Percentiles rank a stretch among this genome's conserved stretches.
phyloP scores from a whole-genome alignment of 2,888 invertebrate genomes.

The Drosophila affinis region DNA sequence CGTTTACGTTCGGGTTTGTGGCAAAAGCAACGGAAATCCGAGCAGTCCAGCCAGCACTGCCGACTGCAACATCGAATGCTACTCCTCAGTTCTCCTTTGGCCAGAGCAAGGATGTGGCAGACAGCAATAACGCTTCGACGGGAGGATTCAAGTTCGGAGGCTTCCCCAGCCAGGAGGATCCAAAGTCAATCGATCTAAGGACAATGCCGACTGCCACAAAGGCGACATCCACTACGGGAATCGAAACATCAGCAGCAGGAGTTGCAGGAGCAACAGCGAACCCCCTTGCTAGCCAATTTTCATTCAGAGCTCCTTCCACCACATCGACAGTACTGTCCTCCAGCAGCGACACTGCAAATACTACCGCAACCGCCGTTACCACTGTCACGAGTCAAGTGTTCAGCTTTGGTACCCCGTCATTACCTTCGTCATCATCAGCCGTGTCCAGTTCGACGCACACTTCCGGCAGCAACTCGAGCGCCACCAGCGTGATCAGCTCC shows the following conservation, averaged over 20 bases:
- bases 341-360: not conserved
- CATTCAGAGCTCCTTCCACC: conserved; percentile 20
- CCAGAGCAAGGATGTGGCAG: conserved; percentile 27
- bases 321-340: not conserved
- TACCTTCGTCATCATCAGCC: conserved; percentile 21
- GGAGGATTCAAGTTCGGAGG: conserved; percentile 29
- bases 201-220: conserved; percentile 30
- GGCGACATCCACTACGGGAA: conserved; percentile 44
- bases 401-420: conserved; percentile 31
- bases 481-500: conserved; percentile 1
- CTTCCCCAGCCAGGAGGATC: conserved; percentile 12
- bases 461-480: conserved; percentile 33
- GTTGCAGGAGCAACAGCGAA: not conserved
- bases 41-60: conserved; percentile 2
- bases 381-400: conserved; percentile 24
- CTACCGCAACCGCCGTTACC: not conserved
- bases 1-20: conserved; percentile 82
- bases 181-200: conserved; percentile 20
- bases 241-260: conserved; percentile 7
- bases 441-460: conserved; percentile 44
- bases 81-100: conserved; percentile 20
- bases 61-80: not conserved
- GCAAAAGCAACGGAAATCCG: conserved; percentile 13
- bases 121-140: conserved; percentile 11
- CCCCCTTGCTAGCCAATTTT: conserved; percentile 9